Conservation (phyloP, 2,888 invertebrate genomes). For the Drosophila emarginata region DNA sequence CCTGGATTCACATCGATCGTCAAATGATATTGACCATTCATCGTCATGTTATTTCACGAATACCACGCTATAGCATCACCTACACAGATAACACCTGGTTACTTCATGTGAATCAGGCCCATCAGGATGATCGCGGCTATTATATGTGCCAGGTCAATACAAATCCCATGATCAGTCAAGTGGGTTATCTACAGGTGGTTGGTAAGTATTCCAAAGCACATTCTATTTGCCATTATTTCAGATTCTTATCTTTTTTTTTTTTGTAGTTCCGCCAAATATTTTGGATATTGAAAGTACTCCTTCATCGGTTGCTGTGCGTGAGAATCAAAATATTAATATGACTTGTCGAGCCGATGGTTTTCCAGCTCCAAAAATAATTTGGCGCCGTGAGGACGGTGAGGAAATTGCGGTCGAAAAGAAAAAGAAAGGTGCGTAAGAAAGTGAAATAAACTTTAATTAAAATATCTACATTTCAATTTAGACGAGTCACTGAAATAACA, state of each 20-base stretch:
- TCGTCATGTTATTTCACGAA: conserved; percentile 93
- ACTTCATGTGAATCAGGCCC: conserved; percentile 94
- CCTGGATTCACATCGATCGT: conserved; percentile 96
- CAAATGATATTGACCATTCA: conserved; percentile 97
- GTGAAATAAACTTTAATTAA: too few relatives aligned
- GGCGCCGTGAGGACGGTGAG: conserved; percentile 95
- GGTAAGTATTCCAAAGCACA: conserved; percentile 85
- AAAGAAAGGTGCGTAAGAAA: conserved; percentile 88
- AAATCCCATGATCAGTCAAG: conserved; percentile 97
- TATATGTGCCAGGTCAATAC: conserved; percentile 88
- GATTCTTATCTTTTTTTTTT: background rate
- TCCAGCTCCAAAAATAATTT: conserved; percentile 95
- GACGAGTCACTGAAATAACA: too few relatives aligned
- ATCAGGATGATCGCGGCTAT: conserved; percentile 95
- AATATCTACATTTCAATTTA: too few relatives aligned
- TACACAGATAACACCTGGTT: conserved; percentile 96
- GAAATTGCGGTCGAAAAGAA: conserved; percentile 92
- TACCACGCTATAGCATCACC: conserved; percentile 95
- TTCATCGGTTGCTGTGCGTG: conserved; percentile 94
- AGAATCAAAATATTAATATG: conserved; percentile 96
- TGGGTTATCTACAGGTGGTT: conserved; percentile 95
- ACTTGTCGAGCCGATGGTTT: conserved; percentile 95
- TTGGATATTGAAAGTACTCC: conserved; percentile 94
- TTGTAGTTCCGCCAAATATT: conserved; percentile 95
- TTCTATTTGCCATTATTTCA: too few relatives aligned